Evolutionary conservation across 2,888 invertebrate species (phyloP).

Genomic region (Machimus rusticus): DNA sequence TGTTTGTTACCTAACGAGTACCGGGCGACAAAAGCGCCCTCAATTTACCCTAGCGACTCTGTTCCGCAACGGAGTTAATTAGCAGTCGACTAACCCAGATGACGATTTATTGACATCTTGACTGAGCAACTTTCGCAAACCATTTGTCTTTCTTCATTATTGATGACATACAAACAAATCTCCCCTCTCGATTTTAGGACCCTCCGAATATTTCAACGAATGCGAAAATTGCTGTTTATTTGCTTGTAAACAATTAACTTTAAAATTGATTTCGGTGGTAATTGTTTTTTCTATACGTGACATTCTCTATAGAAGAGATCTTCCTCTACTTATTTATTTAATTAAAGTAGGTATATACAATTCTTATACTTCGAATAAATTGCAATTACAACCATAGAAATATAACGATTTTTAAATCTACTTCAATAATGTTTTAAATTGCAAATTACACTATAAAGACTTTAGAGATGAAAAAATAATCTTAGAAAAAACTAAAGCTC

Average conservation of each 20-base stretch:
- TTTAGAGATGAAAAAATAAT: too few species aligned
- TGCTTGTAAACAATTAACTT: neutral
- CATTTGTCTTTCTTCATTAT: neutral
- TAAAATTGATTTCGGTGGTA: neutral
- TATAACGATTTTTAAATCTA: too few species aligned
- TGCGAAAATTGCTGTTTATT: neutral
- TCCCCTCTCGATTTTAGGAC: neutral
- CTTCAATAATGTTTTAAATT: too few species aligned
- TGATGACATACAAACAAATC: neutral
- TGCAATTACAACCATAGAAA: too few species aligned
- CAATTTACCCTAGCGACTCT: neutral
- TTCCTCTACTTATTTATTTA: neutral
- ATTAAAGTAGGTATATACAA: too few species aligned
- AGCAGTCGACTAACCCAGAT: neutral
- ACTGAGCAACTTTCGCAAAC: neutral
- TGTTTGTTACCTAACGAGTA: neutral
- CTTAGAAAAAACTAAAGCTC: too few species aligned
- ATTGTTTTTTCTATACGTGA: neutral
- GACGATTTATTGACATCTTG: neutral
- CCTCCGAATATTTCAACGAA: neutral
- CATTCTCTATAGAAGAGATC: neutral
- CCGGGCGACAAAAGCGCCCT: neutral
- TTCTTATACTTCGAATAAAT: too few species aligned
- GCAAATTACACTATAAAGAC: too few species aligned
- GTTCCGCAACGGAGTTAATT: neutral